Evolutionary conservation across 2,113 vertebrate species (phyloP), one percentile per base, ranked within the genome.

Genomic region (Tor tambroides): DNA sequence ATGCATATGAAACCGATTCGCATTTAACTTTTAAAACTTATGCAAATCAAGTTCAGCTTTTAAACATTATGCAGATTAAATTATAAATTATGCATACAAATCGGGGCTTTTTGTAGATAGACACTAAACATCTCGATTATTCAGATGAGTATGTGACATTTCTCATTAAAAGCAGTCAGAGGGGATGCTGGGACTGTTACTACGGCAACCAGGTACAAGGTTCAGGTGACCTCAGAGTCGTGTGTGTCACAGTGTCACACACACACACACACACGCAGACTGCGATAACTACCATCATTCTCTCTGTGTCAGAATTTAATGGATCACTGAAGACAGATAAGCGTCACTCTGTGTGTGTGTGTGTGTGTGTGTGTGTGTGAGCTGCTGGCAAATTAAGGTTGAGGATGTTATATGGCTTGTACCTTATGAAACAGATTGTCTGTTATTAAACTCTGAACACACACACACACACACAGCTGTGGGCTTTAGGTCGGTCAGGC

Each of bases 171-270:
- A 23, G 17, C 85, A 72, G 65, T 81, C 23, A 82, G 10, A 46
- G 46, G 12, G 46, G 3, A 1, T 80, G 38, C 38, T 80, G 41
- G 46, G 65, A 14, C 84, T 49, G 61, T 90, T 82, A 71, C 87
- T 51, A 32, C 49, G 71, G 54, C 83, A 84, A 84, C 67, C 75
- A 88, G 65, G 80, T 84, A 23, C 59, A 80, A 14, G 19, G 28
- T 74, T 85, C 59, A 76, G 28, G 23, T 77, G 41, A 85, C 72
- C 38, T 83, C n/a, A 83, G 38, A 78, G 72, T 65, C 11, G 6
- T 46, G n/a, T 32, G 43, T 59, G 63, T 65, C 65, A 56, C 43
- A 3, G 38, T 43, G 41, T 43, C 11, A 46, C 43, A 12, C 43
- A 12, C 43, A 46, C 43, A 41, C 19, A 56, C 11, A n/a, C 30